Percentiles rank a stretch among this genome's conserved stretches.
These are phyloP conservation scores for Proisotoma minuta DNA, from an alignment of 2,888 invertebrate genomes.

Conservation along the genomic window DNA sequence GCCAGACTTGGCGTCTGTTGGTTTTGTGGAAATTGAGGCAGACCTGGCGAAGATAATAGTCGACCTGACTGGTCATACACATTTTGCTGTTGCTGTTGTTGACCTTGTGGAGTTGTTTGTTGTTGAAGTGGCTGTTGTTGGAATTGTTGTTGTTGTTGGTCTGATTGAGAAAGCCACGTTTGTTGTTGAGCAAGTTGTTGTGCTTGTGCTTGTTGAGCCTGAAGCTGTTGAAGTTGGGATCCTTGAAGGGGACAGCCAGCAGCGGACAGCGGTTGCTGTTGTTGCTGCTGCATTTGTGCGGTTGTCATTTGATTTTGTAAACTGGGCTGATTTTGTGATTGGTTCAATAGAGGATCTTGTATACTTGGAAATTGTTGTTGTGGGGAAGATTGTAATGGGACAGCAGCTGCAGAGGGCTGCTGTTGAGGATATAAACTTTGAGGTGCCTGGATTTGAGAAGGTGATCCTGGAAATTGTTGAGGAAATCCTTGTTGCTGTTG, in stretches of 20 bases:
- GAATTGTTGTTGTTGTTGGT: constrained; percentile 5
- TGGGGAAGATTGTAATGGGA: not conserved
- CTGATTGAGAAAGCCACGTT: constrained; percentile 20
- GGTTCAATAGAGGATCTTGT: not conserved
- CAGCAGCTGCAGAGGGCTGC: not conserved
- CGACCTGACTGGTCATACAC: not conserved
- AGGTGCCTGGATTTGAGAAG: constrained; percentile 25
- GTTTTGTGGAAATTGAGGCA: constrained; percentile 14
- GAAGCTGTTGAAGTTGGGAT: constrained; percentile 23
- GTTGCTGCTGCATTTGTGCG: constrained; percentile 51
- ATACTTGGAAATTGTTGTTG: not conserved
- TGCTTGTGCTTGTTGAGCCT: constrained; percentile 16
- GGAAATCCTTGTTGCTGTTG: constrained; percentile 9
- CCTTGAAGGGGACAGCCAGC: not conserved
- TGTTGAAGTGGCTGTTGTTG: constrained; percentile 23
- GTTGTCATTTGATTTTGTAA: constrained; percentile 15
- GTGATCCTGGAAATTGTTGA: constrained; percentile 11
- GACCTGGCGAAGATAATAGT: not conserved
- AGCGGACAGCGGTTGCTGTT: constrained; percentile 47
- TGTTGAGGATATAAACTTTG: constrained; percentile 1
- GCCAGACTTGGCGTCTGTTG: not conserved
- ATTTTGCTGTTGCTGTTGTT: constrained; percentile 16
- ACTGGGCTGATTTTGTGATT: not conserved
- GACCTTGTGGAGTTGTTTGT: constrained; percentile 24
- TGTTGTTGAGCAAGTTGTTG: constrained; percentile 23